Evolutionary conservation across 2,888 invertebrate genomes (phyloP), one percentile per base, ranked within the genome.

Genomic region (Polydrusus pterygomalis): DNA sequence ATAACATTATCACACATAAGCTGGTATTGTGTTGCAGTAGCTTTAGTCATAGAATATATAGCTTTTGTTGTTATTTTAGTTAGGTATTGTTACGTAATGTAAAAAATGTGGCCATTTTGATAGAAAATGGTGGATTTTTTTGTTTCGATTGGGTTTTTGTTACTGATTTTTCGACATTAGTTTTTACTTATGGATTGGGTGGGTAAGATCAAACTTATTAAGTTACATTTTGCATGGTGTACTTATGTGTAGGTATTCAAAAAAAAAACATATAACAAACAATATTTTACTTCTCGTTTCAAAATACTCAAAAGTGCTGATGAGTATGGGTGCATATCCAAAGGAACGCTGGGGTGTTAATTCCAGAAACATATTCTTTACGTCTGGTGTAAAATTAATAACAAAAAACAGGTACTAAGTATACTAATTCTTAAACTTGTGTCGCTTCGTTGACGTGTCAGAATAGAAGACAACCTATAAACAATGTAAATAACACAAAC

Each of bases 321-420:
- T n/a, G 43, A 43, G 43, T 13, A 43, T 43, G 34, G 2, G 34
- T 56, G 13, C 20, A 6, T 25, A 13, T 17, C 47, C 15, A 49
- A n/a, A 17, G 51, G 20, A 20, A n/a, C 30, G 54, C 13, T 25
- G 54, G 30, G 6, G 15, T 60, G 15, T 56, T 43, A 11, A 10
- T 60, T n/a, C 58, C 69, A 69, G 69, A 40, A 10, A 58, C 15
- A 58, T 69, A 69, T 69, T 11, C 51, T n/a, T 34, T 60, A 60
- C 47, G 47, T 30, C 69, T 69, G 69, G 69, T 58, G 2, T 38
- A 60, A 38, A 45, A 62, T 43, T 40, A 62, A 20, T 40, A 43
- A 62, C 40, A 62, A 54, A 51, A 51, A 67, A 67, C 38, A 51
- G 8, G 13, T n/a, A 40, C 5, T 15, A 1, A 18, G n/a, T n/a